Percentiles rank a stretch among this genome's conserved stretches.
phyloP scores from a whole-genome alignment of 2,888 invertebrate species.

The Caradrina clavipalpis region DNA sequence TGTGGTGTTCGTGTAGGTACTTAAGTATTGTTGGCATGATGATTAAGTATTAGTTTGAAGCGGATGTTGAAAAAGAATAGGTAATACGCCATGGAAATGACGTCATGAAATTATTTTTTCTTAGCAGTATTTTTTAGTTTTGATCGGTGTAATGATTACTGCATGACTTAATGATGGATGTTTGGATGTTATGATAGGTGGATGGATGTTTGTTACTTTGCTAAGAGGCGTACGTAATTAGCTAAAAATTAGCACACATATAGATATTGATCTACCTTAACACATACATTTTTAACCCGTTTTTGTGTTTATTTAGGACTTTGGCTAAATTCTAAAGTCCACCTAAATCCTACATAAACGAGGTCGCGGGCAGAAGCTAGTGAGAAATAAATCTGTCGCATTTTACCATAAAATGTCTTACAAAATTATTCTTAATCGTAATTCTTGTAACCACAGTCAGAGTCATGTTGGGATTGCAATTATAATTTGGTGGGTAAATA shows the following conservation, averaged over 20 bases:
- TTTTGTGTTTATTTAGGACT: too few species aligned
- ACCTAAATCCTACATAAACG: too few species aligned
- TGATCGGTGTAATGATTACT: background rate
- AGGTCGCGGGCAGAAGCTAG: too few species aligned
- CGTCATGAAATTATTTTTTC: background rate
- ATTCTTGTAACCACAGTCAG: conserved; percentile 18
- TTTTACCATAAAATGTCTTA: background rate
- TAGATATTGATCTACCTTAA: too few species aligned
- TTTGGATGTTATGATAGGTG: too few species aligned
- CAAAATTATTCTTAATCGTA: conserved; percentile 4
- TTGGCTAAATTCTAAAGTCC: too few species aligned
- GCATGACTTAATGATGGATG: background rate
- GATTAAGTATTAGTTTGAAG: conserved; percentile 46
- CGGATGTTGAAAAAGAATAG: conserved; percentile 41
- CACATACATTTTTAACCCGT: too few species aligned
- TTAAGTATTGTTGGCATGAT: conserved; percentile 39
- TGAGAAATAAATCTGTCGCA: too few species aligned
- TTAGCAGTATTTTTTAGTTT: conserved; percentile 1
- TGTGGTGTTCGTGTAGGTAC: conserved; percentile 21
- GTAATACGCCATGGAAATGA: conserved; percentile 12
- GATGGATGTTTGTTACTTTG: too few species aligned
- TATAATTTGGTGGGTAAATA: conserved; percentile 29
- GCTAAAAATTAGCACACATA: too few species aligned
- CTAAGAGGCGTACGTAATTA: too few species aligned
- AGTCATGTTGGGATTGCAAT: conserved; percentile 21